Percentiles rank a stretch among this genome's conserved stretches.
These are phyloP conservation scores for Plestiodon gilberti DNA, from an alignment of 2,113 vertebrate genomes.

Conservation along the genomic window DNA sequence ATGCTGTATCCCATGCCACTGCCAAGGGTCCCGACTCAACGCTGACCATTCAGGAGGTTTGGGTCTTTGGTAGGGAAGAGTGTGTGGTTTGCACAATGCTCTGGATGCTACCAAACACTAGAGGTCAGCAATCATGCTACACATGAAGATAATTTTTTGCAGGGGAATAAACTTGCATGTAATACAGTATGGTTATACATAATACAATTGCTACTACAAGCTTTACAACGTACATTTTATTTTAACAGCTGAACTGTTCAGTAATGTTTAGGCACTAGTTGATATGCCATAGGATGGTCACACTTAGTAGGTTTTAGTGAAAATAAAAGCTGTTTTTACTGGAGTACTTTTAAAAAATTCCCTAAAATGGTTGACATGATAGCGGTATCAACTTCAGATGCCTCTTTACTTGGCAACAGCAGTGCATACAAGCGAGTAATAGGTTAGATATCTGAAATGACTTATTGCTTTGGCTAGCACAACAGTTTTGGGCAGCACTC, in stretches of 20 bases:
- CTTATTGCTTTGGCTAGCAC: slow-evolving; percentile 89
- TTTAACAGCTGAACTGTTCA: slow-evolving; percentile 92
- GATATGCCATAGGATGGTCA: slow-evolving; percentile 86
- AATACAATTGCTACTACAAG: slow-evolving; percentile 82
- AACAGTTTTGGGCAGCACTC: slow-evolving; percentile 89
- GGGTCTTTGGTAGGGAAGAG: no score
- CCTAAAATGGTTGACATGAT: slow-evolving; percentile 88
- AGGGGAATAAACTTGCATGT: slow-evolving; percentile 87
- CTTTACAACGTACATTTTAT: slow-evolving; percentile 98
- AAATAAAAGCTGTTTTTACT: slow-evolving; percentile 74
- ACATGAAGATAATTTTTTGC: slow-evolving; percentile 38
- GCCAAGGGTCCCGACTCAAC: background rate
- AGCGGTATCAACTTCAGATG: slow-evolving; percentile 80
- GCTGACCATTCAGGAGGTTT: no score
- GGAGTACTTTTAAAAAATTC: slow-evolving; percentile 85
- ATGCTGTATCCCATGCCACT: no score
- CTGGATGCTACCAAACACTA: no score
- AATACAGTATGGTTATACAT: slow-evolving; percentile 82
- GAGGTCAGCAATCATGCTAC: background rate
- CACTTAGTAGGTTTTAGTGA: slow-evolving; percentile 77
- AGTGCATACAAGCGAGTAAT: slow-evolving; percentile 89
- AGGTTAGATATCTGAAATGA: slow-evolving; percentile 78
- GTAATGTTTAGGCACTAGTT: slow-evolving; percentile 87
- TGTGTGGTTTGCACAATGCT: no score
- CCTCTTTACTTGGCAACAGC: slow-evolving; percentile 86